Conservation (phyloP, 2,113 vertebrate species). For the Falcunculus frontatus region DNA sequence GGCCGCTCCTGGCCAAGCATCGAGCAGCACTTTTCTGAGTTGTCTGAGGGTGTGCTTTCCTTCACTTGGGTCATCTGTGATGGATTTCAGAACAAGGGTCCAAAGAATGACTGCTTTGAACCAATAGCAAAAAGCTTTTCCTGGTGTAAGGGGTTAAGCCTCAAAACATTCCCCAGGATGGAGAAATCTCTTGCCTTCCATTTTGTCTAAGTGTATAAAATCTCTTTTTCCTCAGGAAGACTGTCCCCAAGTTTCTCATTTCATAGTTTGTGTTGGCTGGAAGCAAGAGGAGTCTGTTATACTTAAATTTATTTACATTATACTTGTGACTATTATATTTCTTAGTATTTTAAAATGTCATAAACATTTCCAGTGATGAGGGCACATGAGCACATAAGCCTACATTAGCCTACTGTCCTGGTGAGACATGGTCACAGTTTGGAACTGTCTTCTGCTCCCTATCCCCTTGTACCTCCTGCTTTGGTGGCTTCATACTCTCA, state of each 20-base stretch:
- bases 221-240: neutral
- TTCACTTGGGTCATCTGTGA: neutral
- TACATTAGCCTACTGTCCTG: accelerated
- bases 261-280: neutral
- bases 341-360: constrained; percentile 25
- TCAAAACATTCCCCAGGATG: neutral
- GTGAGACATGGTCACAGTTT: neutral
- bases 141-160: neutral
- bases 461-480: neutral
- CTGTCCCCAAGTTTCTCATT: neutral
- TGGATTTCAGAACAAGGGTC: neutral
- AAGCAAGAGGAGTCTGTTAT: neutral
- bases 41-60: neutral
- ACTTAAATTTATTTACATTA: constrained; percentile 21
- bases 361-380: constrained; percentile 5
- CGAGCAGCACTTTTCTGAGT: neutral
- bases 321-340: constrained; percentile 16
- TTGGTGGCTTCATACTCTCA: neutral
- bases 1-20: accelerated
- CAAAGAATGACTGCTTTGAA: neutral
- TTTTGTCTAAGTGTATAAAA: neutral
- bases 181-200: neutral
- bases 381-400: neutral
- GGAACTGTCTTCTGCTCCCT: neutral
- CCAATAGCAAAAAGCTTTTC: neutral